Evolutionary conservation across 2,797 vertebrate species (phyloP).

Genomic region (Mormyrops attenuatus): DNA sequence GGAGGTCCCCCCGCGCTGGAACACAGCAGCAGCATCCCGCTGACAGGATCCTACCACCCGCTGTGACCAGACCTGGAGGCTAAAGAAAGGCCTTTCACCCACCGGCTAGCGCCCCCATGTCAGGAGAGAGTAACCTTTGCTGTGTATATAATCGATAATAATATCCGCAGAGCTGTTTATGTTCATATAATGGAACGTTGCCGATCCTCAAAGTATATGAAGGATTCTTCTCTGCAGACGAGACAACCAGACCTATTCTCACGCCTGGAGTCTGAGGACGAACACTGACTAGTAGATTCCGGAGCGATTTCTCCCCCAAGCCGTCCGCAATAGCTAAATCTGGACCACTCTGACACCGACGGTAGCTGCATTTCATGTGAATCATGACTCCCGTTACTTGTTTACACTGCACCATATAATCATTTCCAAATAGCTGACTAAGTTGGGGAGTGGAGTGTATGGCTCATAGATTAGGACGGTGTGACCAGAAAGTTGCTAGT

Average conservation of each 20-base stretch:
- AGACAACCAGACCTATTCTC: background rate
- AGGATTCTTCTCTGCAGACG: background rate
- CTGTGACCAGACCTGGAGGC: background rate
- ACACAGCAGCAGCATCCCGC: background rate
- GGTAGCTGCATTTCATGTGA: background rate
- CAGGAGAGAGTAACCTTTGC: background rate
- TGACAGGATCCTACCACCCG: background rate
- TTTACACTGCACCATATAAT: background rate
- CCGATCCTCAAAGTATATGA: background rate
- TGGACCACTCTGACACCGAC: background rate
- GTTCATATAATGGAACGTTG: background rate
- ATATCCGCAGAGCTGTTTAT: background rate
- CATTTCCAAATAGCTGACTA: background rate
- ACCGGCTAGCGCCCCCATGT: background rate
- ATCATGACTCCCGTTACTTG: background rate
- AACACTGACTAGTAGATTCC: background rate
- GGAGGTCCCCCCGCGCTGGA: background rate
- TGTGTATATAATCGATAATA: background rate
- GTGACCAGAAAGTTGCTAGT: background rate
- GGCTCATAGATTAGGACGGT: background rate
- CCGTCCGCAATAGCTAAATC: background rate
- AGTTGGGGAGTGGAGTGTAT: background rate
- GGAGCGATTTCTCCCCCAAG: background rate
- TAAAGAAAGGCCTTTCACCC: background rate
- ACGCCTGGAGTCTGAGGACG: background rate